These are phyloP conservation scores for Notocelia uddmanniana DNA, from an alignment of 2,888 invertebrate species.

Conservation along the genomic window DNA sequence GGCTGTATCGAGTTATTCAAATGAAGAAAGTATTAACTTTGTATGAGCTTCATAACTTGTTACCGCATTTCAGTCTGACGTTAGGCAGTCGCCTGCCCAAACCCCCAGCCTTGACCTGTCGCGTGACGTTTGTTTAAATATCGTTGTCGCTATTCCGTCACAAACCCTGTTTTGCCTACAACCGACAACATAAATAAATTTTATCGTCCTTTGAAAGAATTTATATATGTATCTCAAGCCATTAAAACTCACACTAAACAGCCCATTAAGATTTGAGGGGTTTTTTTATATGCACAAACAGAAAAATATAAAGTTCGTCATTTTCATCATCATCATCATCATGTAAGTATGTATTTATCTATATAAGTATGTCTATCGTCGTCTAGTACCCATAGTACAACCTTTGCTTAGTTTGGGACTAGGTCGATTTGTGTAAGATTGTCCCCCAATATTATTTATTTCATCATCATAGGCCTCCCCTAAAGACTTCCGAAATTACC, in stretches of 20 bases:
- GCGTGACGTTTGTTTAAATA: conserved; percentile 70
- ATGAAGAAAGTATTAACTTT: not conserved
- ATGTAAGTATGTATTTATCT: no score
- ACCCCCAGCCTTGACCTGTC: conserved; percentile 72
- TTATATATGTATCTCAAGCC: no score
- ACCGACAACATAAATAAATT: conserved; percentile 32
- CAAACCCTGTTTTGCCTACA: conserved; percentile 1
- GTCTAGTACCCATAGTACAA: no score
- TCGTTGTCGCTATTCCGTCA: conserved; percentile 52
- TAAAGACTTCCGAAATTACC: no score
- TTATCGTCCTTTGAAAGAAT: conserved; percentile 13
- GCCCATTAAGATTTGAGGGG: not conserved
- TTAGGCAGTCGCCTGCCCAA: not conserved
- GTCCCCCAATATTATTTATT: no score
- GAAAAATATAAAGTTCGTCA: not conserved
- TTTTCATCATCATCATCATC: no score
- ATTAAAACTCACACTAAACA: not conserved
- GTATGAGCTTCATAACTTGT: not conserved
- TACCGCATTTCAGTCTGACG: not conserved
- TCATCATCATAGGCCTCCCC: no score
- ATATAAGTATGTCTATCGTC: no score
- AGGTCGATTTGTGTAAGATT: no score
- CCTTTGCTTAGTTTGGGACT: no score
- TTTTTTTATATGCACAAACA: not conserved
- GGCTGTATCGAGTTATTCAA: conserved; percentile 32